These are phyloP conservation scores for Acipenser transmontanus DNA, from an alignment of 2,797 vertebrate species.

Conservation along the genomic window DNA sequence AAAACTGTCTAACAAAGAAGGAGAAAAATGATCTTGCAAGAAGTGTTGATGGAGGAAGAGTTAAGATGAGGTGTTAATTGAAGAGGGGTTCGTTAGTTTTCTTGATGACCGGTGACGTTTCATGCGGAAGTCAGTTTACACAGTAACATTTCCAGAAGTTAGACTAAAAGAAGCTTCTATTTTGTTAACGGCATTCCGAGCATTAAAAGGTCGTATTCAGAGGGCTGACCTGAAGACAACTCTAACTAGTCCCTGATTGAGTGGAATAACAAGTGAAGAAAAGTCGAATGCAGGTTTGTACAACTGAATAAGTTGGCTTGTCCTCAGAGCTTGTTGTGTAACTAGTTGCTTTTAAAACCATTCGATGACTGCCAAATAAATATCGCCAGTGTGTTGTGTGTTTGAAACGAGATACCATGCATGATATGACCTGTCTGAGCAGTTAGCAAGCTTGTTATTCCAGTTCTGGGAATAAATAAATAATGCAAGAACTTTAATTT, in stretches of 20 bases:
- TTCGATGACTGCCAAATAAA: no score
- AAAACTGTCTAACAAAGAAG: conserved; percentile 27
- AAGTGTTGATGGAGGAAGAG: conserved; percentile 46
- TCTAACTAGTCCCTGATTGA: conserved; percentile 31
- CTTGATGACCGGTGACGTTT: conserved; percentile 31
- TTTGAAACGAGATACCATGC: background rate
- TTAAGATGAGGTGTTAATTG: conserved; percentile 48
- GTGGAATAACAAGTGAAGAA: conserved; percentile 25
- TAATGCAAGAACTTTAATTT: no score
- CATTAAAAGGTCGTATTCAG: conserved; percentile 39
- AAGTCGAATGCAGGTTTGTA: conserved; percentile 59
- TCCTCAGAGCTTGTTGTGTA: no score
- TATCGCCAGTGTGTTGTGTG: no score
- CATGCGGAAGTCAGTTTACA: conserved; percentile 20
- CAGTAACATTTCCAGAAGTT: background rate
- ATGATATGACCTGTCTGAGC: no score
- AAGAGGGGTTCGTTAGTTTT: conserved; percentile 41
- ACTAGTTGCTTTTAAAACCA: no score
- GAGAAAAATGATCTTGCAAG: conserved; percentile 31
- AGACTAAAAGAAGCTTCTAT: conserved; percentile 20
- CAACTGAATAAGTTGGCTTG: no score
- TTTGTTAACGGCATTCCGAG: conserved; percentile 9
- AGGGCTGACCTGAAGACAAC: conserved; percentile 44
- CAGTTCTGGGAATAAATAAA: no score
- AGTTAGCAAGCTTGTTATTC: no score